A percentile compares a stretch with the other conserved stretches of the same genome.
These are phyloP conservation scores for Morpho achilles DNA, from an alignment of 2,888 invertebrate genomes.

Conservation along the genomic window DNA sequence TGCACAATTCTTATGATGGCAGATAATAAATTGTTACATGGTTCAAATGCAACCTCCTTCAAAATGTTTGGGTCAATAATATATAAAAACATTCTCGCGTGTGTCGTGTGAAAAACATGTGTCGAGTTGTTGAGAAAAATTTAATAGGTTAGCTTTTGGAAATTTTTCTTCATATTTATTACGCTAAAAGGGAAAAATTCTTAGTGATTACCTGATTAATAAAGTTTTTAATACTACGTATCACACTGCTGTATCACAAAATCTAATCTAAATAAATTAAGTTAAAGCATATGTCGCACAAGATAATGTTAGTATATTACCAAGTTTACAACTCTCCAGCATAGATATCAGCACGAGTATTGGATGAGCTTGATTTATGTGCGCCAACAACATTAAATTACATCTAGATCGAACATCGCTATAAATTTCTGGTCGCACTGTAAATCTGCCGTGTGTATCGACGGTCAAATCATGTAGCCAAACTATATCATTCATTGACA, in stretches of 20 bases:
- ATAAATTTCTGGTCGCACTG: slow-evolving; percentile 73
- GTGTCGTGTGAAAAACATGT: no score
- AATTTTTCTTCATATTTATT: no score
- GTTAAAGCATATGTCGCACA: slow-evolving; percentile 37
- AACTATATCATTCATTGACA: slow-evolving; percentile 61
- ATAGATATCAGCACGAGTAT: slow-evolving; percentile 53
- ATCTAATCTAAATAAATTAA: slow-evolving; percentile 39
- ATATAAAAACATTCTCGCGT: no score
- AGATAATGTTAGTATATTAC: slow-evolving; percentile 52
- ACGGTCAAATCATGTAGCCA: slow-evolving; percentile 67
- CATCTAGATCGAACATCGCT: slow-evolving; percentile 74
- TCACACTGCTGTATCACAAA: slow-evolving; percentile 11
- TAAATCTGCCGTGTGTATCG: slow-evolving; percentile 73
- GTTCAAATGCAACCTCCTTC: no score
- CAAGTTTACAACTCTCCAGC: slow-evolving; percentile 53
- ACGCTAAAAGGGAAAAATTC: neutral
- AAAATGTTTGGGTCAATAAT: no score
- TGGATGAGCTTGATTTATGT: slow-evolving; percentile 74
- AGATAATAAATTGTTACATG: no score
- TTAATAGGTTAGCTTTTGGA: no score
- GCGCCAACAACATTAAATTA: slow-evolving; percentile 74
- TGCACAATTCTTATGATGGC: no score
- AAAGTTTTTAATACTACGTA: slow-evolving; percentile 12
- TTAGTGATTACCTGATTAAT: slow-evolving; percentile 4
- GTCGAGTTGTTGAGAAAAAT: no score